These are phyloP conservation scores for Gymnothorax javanicus DNA, from an alignment of 2,797 vertebrate genomes.

Conservation along the genomic window DNA sequence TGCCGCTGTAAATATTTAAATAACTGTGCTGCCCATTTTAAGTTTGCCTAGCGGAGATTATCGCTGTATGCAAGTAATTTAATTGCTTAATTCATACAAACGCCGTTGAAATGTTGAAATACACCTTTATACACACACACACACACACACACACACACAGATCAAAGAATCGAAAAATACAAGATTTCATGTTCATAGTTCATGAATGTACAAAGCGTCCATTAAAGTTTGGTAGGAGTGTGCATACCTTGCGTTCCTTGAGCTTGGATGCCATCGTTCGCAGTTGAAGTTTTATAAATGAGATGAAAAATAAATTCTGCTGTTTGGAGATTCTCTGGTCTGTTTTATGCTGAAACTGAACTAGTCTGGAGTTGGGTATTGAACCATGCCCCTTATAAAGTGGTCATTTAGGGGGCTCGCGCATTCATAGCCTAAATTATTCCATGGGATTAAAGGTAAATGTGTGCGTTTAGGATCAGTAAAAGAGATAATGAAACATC, in stretches of 20 bases:
- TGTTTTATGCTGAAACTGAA: slow-evolving; percentile 56
- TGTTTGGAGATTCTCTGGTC: slow-evolving; percentile 39
- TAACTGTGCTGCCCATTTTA: not conserved
- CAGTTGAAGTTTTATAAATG: slow-evolving; percentile 41
- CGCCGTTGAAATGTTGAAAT: slow-evolving; percentile 26
- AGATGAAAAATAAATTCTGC: slow-evolving; percentile 36
- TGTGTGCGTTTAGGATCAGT: slow-evolving; percentile 91
- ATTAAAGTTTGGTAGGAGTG: slow-evolving; percentile 51
- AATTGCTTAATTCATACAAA: not conserved
- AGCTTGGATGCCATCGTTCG: slow-evolving; percentile 86
- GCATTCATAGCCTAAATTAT: slow-evolving; percentile 87
- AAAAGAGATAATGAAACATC: slow-evolving; percentile 79
- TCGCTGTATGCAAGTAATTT: not conserved
- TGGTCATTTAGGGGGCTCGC: slow-evolving; percentile 71
- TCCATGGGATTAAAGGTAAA: slow-evolving; percentile 90
- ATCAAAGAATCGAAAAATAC: not conserved
- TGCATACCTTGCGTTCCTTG: slow-evolving; percentile 91
- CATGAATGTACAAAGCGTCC: not conserved
- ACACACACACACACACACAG: too few relatives aligned
- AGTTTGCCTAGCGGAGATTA: not conserved
- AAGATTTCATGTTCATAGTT: too few relatives aligned
- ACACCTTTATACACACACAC: slow-evolving; percentile 23
- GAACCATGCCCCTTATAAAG: slow-evolving; percentile 83
- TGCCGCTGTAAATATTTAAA: not conserved
- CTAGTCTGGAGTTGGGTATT: slow-evolving; percentile 66